A percentile compares a stretch with the other conserved stretches of the same genome.
These are phyloP conservation scores for Lordiphosa mommai DNA, from an alignment of 1,140 invertebrate genomes.

Conservation along the genomic window DNA sequence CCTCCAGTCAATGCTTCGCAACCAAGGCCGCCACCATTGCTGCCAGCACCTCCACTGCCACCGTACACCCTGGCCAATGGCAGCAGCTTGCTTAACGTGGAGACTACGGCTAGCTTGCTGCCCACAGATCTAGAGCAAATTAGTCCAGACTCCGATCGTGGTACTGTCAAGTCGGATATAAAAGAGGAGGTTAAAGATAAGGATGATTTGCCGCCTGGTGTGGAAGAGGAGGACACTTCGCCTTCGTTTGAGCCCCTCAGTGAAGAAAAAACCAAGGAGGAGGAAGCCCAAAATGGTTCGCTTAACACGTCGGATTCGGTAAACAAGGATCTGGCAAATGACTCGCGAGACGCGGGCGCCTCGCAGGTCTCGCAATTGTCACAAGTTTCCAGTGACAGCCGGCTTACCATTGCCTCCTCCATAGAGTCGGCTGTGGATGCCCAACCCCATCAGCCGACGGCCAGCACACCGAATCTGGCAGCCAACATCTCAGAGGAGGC, in stretches of 20 bases:
- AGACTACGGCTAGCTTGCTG: constrained; percentile 82
- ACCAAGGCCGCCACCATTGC: constrained; percentile 79
- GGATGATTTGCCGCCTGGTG: constrained; percentile 59
- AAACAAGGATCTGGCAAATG: constrained; percentile 29
- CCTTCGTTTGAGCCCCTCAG: constrained; percentile 84
- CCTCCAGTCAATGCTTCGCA: constrained; percentile 51
- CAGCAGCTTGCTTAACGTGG: constrained; percentile 46
- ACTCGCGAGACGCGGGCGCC: constrained; percentile 42
- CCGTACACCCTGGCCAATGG: constrained; percentile 79
- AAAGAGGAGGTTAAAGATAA: constrained; percentile 68
- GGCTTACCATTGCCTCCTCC: constrained; percentile 79
- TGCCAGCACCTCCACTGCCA: constrained; percentile 83
- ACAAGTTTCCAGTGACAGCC: constrained; percentile 83
- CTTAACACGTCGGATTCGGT: constrained; percentile 69
- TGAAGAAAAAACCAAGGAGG: constrained; percentile 35
- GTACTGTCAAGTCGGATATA: constrained; percentile 80
- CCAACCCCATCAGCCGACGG: constrained; percentile 16
- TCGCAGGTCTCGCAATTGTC: constrained; percentile 82
- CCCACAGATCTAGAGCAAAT: constrained; percentile 89
- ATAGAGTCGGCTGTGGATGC: constrained; percentile 25
- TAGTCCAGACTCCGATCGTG: constrained; percentile 87
- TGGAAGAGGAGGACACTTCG: constrained; percentile 82
- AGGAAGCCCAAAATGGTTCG: constrained; percentile 33
- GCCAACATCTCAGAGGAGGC: constrained; percentile 75
- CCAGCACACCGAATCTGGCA: constrained; percentile 12